phyloP scores from a whole-genome alignment of 2,113 vertebrate genomes.

The Fulmarus glacialis region DNA sequence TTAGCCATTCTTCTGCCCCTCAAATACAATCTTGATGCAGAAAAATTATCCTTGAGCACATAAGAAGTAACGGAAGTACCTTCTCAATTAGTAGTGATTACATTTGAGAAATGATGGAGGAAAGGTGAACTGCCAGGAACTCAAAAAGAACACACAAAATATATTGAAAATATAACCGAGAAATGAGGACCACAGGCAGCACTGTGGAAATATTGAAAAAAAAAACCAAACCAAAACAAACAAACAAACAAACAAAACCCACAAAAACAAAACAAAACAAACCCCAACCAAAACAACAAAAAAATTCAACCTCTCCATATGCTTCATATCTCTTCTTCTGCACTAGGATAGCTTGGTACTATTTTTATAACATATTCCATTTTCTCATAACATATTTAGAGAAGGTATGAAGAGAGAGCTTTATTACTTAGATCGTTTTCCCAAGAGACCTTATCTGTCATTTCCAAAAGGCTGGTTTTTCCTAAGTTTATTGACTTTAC shows the following conservation, averaged over 20 bases:
- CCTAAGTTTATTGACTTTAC: not conserved
- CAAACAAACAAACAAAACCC: rapidly evolving
- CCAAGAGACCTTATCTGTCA: not conserved
- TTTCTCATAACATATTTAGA: not conserved
- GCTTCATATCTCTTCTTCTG: not conserved
- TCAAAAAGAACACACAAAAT: not conserved
- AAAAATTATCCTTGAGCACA: not conserved
- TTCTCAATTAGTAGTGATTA: not conserved
- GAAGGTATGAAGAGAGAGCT: not conserved
- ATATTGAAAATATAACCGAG: not conserved
- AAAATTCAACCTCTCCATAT: not conserved
- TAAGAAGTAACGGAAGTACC: not conserved
- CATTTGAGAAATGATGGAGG: not conserved
- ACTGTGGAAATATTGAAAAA: not conserved
- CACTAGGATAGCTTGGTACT: not conserved
- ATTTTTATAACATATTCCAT: not conserved
- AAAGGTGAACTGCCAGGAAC: not conserved
- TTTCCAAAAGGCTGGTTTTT: not conserved
- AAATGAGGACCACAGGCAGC: not conserved
- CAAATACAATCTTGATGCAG: not conserved
- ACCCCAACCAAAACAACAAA: not conserved
- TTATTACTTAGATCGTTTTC: not conserved
- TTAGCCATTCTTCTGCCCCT: not conserved
- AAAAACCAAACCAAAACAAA: rapidly evolving
- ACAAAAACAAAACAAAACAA: not conserved